These are phyloP conservation scores for Perognathus longimembris DNA, from an alignment of 2,113 vertebrate species.

Conservation along the genomic window DNA sequence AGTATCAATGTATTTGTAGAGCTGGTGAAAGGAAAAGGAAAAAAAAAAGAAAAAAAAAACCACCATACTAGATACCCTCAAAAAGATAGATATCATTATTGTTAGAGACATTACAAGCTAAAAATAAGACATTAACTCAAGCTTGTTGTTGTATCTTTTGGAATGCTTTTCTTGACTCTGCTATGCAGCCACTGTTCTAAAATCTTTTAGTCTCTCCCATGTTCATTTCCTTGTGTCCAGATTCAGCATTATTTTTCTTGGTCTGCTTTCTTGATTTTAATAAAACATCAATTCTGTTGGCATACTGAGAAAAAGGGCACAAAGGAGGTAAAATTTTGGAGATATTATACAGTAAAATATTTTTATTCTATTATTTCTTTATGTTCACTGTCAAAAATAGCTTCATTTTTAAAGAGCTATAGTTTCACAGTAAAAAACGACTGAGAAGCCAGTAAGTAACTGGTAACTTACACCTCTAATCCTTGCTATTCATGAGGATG, in stretches of 20 bases:
- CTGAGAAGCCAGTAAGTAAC: no score
- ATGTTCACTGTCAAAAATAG: background rate
- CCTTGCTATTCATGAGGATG: no score
- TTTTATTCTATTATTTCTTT: background rate
- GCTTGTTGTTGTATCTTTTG: background rate
- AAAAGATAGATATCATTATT: background rate
- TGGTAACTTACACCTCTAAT: no score
- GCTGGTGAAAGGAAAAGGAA: background rate
- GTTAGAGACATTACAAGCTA: background rate
- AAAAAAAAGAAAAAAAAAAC: background rate
- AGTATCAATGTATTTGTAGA: background rate
- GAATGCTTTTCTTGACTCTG: background rate
- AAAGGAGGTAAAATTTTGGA: background rate
- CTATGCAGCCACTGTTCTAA: background rate
- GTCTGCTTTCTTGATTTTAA: background rate
- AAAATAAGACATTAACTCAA: background rate
- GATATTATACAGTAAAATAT: background rate
- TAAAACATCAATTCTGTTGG: background rate
- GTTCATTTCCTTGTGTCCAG: background rate
- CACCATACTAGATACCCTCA: background rate
- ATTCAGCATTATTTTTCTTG: background rate
- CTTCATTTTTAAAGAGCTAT: background rate
- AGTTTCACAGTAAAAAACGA: background rate
- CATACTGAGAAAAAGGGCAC: background rate
- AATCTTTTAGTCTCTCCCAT: background rate